A percentile compares a stretch with the other conserved stretches of the same genome.
These are phyloP conservation scores for Australoheros scitulus DNA, from an alignment of 2,113 vertebrate genomes.

Conservation along the genomic window DNA sequence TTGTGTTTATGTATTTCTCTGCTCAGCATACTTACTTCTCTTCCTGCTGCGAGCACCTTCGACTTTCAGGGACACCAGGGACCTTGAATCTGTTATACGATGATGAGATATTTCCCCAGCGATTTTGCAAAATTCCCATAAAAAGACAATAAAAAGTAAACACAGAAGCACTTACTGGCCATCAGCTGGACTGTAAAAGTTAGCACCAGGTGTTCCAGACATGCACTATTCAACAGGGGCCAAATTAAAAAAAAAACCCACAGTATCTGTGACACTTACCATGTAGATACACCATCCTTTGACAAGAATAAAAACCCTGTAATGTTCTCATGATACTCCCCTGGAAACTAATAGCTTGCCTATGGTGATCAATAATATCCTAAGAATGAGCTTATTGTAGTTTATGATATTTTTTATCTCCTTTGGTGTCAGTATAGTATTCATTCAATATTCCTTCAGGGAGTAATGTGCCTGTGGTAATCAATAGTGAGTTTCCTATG, in stretches of 20 bases:
- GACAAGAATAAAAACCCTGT: conserved; percentile 24
- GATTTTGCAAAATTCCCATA: neutral
- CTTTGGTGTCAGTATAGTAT: conserved; percentile 42
- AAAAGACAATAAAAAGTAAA: neutral
- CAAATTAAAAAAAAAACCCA: conserved; percentile 18
- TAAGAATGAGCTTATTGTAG: conserved; percentile 23
- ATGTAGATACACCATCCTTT: neutral
- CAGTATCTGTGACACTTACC: neutral
- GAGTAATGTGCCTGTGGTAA: conserved; percentile 37
- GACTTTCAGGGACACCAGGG: neutral
- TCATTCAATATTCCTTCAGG: conserved; percentile 54
- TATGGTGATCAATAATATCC: conserved; percentile 37
- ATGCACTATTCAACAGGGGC: neutral
- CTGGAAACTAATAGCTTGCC: conserved; percentile 29
- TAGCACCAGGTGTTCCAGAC: conserved; percentile 1
- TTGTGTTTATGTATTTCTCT: neutral
- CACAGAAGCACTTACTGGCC: neutral
- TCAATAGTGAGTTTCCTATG: conserved; percentile 62
- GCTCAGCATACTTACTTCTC: neutral
- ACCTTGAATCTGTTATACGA: neutral
- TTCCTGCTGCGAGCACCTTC: neutral
- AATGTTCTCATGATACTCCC: conserved; percentile 27
- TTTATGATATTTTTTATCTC: conserved; percentile 64
- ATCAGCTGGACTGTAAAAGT: conserved; percentile 10
- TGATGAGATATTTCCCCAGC: neutral